Base-by-base conservation (phyloP, 2,888 invertebrate species). In the Yponomeuta sedellus region DNA sequence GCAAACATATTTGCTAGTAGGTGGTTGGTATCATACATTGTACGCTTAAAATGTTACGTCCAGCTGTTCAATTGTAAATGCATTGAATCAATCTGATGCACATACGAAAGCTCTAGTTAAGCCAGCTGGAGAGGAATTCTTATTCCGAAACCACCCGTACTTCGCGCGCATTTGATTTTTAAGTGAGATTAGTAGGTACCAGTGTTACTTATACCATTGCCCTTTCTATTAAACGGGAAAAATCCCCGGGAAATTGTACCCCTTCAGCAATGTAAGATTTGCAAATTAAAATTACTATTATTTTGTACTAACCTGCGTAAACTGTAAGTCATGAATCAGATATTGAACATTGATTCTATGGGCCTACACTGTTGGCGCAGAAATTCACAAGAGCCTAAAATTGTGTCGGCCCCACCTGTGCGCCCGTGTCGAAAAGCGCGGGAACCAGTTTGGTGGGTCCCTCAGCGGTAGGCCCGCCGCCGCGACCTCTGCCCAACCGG, bases 401-500 rank as follows among this genome's bases (percentile, higher is more conserved):
- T 34, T 65, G 67, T 67, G 67, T 67, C 67, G 68, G 63, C 69
- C 69, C 69, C 69, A 74, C 72, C 73, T 74, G 75, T 74, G 74
- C 71, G 69, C 71, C 74, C 71, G 73, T 73, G 74, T 78, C 74
- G 76, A 76, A 77, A 79, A 75, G 58, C 77, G 69, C 68, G 70
- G 75, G 73, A 82, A 82, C 82, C 77, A 76, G 81, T 84, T 82
- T 78, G 76, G 76, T 78, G 74, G 75, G 79, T 74, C 75, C 70
- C 72, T 74, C 73, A 74, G 69, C 75, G 75, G 77, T 76, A 78
- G 81, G 79, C 77, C 80, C 80, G 80, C 77, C 75, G 76, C 76
- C 78, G 76, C 82, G 85, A 85, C 86, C 86, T 86, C 85, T 77
- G 82, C 81, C 80, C 79, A 86, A 81, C 85, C 71, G 82, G 81